Evolutionary conservation across 1,140 invertebrate species (phyloP).

Genomic region (Metaphire vulgaris): DNA sequence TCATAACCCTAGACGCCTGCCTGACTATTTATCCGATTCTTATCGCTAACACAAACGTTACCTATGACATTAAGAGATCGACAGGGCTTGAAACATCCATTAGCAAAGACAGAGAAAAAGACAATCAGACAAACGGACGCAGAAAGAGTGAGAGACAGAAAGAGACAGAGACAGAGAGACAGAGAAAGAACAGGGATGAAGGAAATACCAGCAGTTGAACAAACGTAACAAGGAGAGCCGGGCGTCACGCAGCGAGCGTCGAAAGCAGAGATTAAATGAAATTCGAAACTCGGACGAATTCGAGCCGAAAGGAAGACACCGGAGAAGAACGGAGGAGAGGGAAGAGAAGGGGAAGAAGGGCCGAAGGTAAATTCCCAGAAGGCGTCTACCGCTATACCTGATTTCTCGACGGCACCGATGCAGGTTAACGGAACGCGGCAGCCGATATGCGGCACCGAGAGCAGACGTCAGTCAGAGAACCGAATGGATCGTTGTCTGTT

Average conservation of each 20-base stretch:
- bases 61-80: neutral
- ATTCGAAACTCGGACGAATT: neutral
- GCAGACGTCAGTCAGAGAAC: too few relatives aligned
- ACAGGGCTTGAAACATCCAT: neutral
- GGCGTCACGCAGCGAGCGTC: neutral
- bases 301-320: neutral
- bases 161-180: neutral
- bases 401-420: too few relatives aligned
- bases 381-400: too few relatives aligned
- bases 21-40: neutral
- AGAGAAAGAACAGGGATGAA: neutral
- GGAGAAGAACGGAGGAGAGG: neutral
- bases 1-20: neutral
- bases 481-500: too few relatives aligned
- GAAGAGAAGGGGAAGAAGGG: neutral
- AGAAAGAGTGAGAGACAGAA: neutral
- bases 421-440: too few relatives aligned
- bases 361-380: too few relatives aligned
- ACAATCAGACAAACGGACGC: neutral
- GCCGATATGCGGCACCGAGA: too few relatives aligned
- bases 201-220: neutral
- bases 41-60: neutral
- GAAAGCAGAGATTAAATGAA: neutral
- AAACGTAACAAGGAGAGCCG: neutral
- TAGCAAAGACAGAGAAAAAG: neutral